These are phyloP conservation scores for Henricia sp. DNA, from an alignment of 53 echinoderm and acorn worm genomes.

Conservation along the genomic window DNA sequence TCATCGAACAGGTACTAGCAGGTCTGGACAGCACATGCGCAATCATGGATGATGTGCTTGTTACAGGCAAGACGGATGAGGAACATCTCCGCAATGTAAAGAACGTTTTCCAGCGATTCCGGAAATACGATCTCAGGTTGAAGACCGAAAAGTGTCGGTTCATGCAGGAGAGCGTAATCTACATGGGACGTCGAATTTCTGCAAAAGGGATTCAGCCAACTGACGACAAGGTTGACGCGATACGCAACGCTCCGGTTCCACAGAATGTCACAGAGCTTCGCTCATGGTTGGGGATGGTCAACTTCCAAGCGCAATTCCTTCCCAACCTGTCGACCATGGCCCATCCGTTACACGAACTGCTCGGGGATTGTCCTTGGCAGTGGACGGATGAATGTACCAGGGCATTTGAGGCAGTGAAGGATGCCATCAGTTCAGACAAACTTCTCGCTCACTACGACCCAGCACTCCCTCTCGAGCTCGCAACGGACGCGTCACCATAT, in stretches of 20 bases:
- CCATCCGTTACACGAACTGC: constrained; percentile 51
- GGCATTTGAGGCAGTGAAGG: constrained; percentile 43
- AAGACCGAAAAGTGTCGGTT: constrained; percentile 55
- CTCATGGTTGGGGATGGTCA: constrained; percentile 55
- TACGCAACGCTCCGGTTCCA: constrained; percentile 16
- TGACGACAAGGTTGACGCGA: constrained; percentile 50
- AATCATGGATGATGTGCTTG: constrained; percentile 63
- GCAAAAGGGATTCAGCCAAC: constrained; percentile 51
- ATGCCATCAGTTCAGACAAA: constrained; percentile 21
- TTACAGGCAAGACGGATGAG: constrained; percentile 38
- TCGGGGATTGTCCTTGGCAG: constrained; percentile 29
- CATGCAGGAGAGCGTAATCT: constrained; percentile 48
- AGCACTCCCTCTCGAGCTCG: constrained; percentile 20
- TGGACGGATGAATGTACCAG: constrained; percentile 51
- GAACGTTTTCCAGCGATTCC: constrained; percentile 36
- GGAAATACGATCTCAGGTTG: constrained; percentile 34
- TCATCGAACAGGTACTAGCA: constrained; percentile 59
- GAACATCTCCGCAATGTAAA: constrained; percentile 46
- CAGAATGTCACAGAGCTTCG: constrained; percentile 49
- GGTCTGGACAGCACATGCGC: constrained; percentile 33
- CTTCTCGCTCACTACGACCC: constrained; percentile 62
- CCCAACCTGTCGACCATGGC: constrained; percentile 63
- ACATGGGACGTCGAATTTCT: constrained; percentile 56
- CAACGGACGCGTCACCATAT: constrained; percentile 44
- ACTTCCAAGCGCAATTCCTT: constrained; percentile 53